Conservation (phyloP, 2,113 vertebrate species). For the Emydocephalus ijimae region DNA sequence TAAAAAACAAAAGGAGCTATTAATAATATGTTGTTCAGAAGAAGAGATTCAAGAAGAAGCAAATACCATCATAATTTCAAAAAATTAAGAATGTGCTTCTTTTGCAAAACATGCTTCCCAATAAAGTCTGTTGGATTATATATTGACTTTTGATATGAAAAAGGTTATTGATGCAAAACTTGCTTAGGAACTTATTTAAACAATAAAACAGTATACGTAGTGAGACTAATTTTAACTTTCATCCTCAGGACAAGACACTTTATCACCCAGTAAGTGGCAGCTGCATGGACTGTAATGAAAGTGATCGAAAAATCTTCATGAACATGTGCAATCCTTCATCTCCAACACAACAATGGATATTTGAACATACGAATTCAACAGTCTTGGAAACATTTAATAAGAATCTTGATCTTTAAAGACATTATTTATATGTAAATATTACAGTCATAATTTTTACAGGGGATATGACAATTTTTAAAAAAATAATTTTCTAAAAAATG, state of each 20-base stretch:
- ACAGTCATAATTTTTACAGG: slow-evolving; percentile 71
- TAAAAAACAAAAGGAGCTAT: not conserved
- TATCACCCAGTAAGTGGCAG: slow-evolving; percentile 84
- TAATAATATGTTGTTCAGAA: not conserved
- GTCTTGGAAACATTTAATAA: slow-evolving; percentile 80
- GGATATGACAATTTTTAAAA: slow-evolving; percentile 58
- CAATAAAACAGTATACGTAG: not conserved
- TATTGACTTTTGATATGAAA: not conserved
- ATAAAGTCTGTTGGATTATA: not conserved
- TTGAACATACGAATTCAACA: slow-evolving; percentile 81
- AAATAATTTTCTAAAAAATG: slow-evolving; percentile 61
- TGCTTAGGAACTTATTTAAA: not conserved
- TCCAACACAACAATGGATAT: slow-evolving; percentile 82
- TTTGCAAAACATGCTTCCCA: not conserved
- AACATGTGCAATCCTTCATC: slow-evolving; percentile 76
- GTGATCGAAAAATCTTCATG: slow-evolving; percentile 82
- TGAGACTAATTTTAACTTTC: slow-evolving; percentile 20
- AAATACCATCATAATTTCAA: not conserved
- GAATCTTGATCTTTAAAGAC: slow-evolving; percentile 67
- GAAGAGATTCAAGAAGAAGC: not conserved
- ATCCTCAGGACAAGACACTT: slow-evolving; percentile 78
- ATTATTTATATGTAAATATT: slow-evolving; percentile 63
- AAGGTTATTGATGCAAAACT: not conserved
- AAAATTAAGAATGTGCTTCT: not conserved
- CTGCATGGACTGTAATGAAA: slow-evolving; percentile 79